Percentiles rank a stretch among this genome's conserved stretches.
phyloP scores from a whole-genome alignment of 2,113 vertebrate species.

The Promerops cafer region DNA sequence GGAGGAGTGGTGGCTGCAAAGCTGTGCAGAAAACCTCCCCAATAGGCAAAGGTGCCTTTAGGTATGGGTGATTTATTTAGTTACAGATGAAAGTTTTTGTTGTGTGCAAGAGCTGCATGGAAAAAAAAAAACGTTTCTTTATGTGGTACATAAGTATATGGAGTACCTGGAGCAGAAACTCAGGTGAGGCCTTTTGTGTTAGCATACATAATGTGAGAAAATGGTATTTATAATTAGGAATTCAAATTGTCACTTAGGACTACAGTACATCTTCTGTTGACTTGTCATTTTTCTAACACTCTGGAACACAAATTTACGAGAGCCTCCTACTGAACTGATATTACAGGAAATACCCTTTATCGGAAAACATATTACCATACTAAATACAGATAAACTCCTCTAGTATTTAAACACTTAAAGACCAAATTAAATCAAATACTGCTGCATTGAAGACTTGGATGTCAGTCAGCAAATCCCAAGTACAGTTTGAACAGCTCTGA shows the following conservation, averaged over 20 bases:
- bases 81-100: background rate
- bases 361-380: background rate
- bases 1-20: background rate
- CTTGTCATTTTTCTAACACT: conserved; percentile 15
- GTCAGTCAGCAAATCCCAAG: background rate
- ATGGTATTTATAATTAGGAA: background rate
- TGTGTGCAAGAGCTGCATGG: background rate
- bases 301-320: background rate
- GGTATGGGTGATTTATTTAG: background rate
- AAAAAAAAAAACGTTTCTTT: background rate
- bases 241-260: background rate
- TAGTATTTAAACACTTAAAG: background rate
- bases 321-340: background rate
- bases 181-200: background rate
- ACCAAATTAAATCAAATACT: background rate
- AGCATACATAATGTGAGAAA: background rate
- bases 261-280: conserved; percentile 34
- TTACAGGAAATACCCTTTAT: background rate
- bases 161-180: background rate
- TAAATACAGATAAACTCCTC: background rate
- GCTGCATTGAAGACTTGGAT: background rate
- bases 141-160: background rate
- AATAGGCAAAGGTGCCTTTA: background rate
- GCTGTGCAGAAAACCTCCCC: background rate
- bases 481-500: background rate